Evolutionary conservation across 2,888 invertebrate genomes (phyloP), one percentile per base, ranked within the genome.

Genomic region (Strigamia crassipes): DNA sequence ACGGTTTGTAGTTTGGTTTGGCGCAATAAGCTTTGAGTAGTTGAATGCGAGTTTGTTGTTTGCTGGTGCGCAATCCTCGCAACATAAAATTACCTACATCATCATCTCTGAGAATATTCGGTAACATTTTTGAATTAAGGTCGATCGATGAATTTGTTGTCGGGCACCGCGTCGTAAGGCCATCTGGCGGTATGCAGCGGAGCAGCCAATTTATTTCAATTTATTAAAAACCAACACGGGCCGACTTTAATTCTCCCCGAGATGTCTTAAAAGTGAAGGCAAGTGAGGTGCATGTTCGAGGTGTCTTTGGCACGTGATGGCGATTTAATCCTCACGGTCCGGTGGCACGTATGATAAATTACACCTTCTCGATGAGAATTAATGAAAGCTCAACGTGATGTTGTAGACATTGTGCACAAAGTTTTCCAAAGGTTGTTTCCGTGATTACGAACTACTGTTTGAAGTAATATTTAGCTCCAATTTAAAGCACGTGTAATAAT

Each of bases 331-430:
- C 61, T 66, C 23, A 66, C 18, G 61, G 61, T 66, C 61, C 61
- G 61, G 61, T 66, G 61, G 61, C 61, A 66, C 61, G 61, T 66
- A 66, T 66, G 61, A 66, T 66, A 66, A 66, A 66, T 66, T 66
- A 23, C 61, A 23, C 61, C 61, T 61, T 61, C 61, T 66, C 18
- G 61, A 23, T 66, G 61, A 23, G 61, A 66, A 66, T 66, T 66
- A 66, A 66, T 66, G 61, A 66, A 66, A 66, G 61, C 61, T 66
- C 61, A 8, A 3, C 21, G n/a, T 46, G 21, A 23, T 23, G 61
- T 12, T 66, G 61, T 66, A 66, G 21, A 66, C 61, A 21, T 66
- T 66, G 61, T 8, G 23, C 10, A 18, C 23, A 66, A 66, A 66
- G 18, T 66, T 66, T 66, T 66, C 9, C 9, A 46, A n/a, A 46